A percentile compares a stretch with the other conserved stretches of the same genome.
Conservation (phyloP, 2,113 vertebrate species). For the Gorsachius goisagi region DNA sequence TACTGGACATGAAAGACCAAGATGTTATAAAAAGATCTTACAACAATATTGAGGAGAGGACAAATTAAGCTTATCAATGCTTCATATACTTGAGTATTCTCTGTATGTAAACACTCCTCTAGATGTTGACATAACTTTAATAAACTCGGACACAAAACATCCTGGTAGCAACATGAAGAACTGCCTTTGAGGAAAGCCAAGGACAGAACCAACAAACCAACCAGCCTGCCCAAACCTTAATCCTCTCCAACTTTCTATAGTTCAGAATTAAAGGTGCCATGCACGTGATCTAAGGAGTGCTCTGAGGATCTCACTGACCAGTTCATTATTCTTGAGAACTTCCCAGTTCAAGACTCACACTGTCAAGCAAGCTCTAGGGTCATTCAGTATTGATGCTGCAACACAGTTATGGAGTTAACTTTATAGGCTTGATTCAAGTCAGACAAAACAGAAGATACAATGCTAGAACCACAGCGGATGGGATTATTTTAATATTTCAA, state of each 20-base stretch:
- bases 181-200: neutral
- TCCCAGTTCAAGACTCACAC: neutral
- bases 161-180: neutral
- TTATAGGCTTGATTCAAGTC: neutral
- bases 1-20: neutral
- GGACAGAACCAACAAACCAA: neutral
- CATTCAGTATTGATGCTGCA: neutral
- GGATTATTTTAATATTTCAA: neutral
- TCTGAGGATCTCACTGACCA: accelerated
- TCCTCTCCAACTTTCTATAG: neutral
- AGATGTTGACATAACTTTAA: neutral
- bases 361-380: neutral
- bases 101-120: neutral
- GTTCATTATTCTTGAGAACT: neutral
- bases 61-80: neutral
- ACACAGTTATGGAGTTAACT: neutral
- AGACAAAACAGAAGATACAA: neutral
- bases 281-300: neutral
- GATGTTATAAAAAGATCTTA: neutral
- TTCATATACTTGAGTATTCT: neutral
- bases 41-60: neutral
- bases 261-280: neutral
- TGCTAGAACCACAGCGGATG: neutral
- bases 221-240: neutral
- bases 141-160: neutral